Conservation (phyloP, 2,888 invertebrate genomes). For the Eupelmus urozonus region DNA sequence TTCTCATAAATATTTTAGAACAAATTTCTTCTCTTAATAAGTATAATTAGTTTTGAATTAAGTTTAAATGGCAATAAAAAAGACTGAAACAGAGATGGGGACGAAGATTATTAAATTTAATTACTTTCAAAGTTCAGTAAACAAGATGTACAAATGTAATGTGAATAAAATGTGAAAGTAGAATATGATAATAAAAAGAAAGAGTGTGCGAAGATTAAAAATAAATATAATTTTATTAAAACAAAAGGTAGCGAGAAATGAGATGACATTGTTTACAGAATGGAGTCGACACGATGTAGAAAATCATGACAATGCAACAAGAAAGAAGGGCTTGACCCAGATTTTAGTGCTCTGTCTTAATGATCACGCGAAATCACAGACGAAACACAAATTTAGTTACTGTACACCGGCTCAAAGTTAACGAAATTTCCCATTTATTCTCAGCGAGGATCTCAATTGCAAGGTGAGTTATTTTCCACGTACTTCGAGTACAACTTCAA, state of each 20-base stretch:
- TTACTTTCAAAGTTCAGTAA: background rate
- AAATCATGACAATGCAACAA: constrained; percentile 21
- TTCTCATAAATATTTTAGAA: no score
- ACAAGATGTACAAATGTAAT: background rate
- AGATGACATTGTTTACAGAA: constrained; percentile 15
- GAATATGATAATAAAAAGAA: no score
- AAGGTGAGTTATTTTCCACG: constrained; percentile 35
- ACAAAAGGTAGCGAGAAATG: constrained; percentile 4
- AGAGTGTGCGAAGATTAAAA: constrained; percentile 2
- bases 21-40: no score
- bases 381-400: constrained; percentile 15
- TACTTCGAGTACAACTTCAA: constrained; percentile 25
- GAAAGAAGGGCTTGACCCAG: constrained; percentile 21
- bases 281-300: background rate
- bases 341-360: constrained; percentile 35
- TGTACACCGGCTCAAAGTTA: background rate
- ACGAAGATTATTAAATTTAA: no score
- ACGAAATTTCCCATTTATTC: constrained; percentile 37
- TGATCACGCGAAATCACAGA: constrained; percentile 13
- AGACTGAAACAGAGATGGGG: no score
- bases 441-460: constrained; percentile 12
- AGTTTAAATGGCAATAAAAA: no score
- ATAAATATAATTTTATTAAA: constrained; percentile 29
- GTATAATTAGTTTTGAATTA: no score
- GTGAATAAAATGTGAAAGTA: background rate